A percentile compares a stretch with the other conserved stretches of the same genome.
Conservation (phyloP, 1,140 invertebrate genomes). For the Ceratina japonica region DNA sequence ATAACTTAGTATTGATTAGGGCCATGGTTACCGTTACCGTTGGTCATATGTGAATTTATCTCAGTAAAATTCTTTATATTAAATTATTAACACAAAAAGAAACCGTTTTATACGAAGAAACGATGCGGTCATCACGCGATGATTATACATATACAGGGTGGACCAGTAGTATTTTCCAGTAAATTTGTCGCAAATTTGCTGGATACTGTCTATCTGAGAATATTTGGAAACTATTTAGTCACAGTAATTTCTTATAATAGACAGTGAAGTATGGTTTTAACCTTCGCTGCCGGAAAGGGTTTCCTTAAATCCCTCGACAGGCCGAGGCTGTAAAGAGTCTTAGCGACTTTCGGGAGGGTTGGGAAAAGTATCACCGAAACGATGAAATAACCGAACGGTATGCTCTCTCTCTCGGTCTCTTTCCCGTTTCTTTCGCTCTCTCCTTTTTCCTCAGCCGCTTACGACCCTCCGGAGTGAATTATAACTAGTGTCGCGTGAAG, state of each 20-base stretch:
- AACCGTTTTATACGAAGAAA: no score
- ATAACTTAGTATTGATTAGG: no score
- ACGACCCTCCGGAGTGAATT: constrained; percentile 58
- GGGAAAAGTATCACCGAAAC: constrained; percentile 29
- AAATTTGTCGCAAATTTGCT: no score
- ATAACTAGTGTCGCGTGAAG: constrained; percentile 64
- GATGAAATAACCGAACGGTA: constrained; percentile 17
- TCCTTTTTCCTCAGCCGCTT: not conserved
- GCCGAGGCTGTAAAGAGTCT: constrained; percentile 22
- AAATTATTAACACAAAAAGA: no score
- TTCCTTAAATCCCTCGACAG: constrained; percentile 45
- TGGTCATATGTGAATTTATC: no score
- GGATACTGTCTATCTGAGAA: not conserved
- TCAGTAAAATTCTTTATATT: no score
- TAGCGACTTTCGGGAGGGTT: constrained; percentile 3
- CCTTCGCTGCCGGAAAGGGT: constrained; percentile 3
- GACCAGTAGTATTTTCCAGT: no score
- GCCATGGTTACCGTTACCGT: no score
- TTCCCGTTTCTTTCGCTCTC: not conserved
- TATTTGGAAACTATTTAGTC: not conserved
- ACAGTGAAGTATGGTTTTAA: not conserved
- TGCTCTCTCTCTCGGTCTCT: not conserved
- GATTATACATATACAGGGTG: no score
- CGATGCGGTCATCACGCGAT: no score
- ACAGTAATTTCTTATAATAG: not conserved